A percentile compares a stretch with the other conserved stretches of the same genome.
phyloP scores from a whole-genome alignment of 2,888 invertebrate species.

The Pristionchus japonicus region DNA sequence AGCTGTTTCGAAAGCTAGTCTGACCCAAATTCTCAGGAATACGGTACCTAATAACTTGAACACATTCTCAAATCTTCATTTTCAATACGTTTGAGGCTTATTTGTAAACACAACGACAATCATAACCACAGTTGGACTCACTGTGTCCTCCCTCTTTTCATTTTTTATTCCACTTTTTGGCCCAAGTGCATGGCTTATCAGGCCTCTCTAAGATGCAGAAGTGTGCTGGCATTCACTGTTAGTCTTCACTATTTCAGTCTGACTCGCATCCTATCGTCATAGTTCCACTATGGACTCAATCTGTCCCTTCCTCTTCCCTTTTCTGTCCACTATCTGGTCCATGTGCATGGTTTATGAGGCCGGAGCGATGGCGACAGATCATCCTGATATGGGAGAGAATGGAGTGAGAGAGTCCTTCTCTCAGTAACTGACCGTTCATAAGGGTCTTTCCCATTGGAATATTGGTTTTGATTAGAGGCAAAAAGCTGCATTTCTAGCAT shows the following conservation, averaged over 20 bases:
- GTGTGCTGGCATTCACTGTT: too few relatives aligned
- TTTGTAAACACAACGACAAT: too few relatives aligned
- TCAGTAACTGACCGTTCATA: background rate
- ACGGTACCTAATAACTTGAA: background rate
- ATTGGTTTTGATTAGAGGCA: too few relatives aligned
- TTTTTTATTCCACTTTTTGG: too few relatives aligned
- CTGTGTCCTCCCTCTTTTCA: background rate
- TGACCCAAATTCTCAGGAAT: too few relatives aligned
- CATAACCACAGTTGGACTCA: background rate
- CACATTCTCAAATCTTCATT: background rate
- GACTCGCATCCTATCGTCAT: background rate
- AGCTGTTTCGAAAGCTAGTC: background rate
- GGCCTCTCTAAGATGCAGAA: too few relatives aligned
- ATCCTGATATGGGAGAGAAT: background rate
- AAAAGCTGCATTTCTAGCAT: too few relatives aligned
- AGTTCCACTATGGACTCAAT: background rate
- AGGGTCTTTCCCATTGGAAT: background rate
- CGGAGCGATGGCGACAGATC: background rate
- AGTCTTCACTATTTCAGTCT: background rate
- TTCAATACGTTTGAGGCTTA: too few relatives aligned
- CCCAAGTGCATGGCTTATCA: too few relatives aligned
- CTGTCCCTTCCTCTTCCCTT: background rate
- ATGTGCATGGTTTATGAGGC: slow-evolving; percentile 28
- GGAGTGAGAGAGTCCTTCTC: background rate
- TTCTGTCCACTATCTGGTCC: background rate